phyloP scores from a whole-genome alignment of 1,140 invertebrate species.

The Chymomyza costata region DNA sequence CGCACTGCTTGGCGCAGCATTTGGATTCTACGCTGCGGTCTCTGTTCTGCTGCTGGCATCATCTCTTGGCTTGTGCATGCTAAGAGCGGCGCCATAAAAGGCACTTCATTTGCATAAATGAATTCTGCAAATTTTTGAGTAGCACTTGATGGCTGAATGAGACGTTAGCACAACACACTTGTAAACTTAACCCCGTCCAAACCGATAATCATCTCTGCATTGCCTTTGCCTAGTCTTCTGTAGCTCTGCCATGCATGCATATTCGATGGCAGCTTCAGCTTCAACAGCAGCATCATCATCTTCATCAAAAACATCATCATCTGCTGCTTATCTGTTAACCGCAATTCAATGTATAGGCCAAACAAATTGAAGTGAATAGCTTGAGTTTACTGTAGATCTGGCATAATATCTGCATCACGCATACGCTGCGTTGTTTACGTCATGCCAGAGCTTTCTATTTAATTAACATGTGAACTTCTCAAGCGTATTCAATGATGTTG shows the following conservation, averaged over 20 bases:
- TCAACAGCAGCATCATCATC: too few species aligned
- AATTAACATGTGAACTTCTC: constrained; percentile 60
- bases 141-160: constrained; percentile 36
- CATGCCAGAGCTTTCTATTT: constrained; percentile 57
- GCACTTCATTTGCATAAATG: constrained; percentile 72
- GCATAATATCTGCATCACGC: constrained; percentile 42
- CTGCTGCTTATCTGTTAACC: constrained; percentile 51
- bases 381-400: constrained; percentile 53
- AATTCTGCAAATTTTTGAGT: constrained; percentile 70
- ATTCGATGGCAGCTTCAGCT: neutral
- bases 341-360: constrained; percentile 64
- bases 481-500: constrained; percentile 54
- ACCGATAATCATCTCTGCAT: constrained; percentile 12
- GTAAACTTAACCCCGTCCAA: constrained; percentile 10
- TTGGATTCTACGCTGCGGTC: too few species aligned
- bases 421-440: constrained; percentile 29
- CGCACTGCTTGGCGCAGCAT: neutral
- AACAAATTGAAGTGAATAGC: constrained; percentile 64
- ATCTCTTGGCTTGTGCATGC: constrained; percentile 23
- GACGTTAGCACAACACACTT: constrained; percentile 16
- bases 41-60: neutral
- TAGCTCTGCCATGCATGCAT: constrained; percentile 5
- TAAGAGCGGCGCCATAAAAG: constrained; percentile 49
- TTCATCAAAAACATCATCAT: constrained; percentile 2
- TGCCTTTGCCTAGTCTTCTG: neutral